Conservation (phyloP, 64 coral and sea anemone genomes). For the Montipora cactus region DNA sequence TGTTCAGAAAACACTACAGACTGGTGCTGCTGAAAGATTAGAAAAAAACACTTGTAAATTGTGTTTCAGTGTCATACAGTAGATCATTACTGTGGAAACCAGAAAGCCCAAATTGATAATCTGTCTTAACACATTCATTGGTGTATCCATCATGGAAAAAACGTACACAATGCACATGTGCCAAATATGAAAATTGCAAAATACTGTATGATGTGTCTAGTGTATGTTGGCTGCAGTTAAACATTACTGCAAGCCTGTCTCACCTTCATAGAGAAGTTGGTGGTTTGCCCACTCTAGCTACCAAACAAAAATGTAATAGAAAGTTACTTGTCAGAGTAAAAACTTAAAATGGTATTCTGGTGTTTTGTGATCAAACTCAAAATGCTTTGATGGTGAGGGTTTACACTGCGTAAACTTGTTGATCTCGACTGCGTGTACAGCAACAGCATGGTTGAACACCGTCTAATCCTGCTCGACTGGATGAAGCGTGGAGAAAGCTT, state of each 20-base stretch:
- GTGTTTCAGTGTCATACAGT: no score
- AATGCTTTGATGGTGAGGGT: not conserved
- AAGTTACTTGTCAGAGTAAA: not conserved
- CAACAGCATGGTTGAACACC: not conserved
- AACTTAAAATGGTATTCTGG: not conserved
- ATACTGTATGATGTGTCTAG: not conserved
- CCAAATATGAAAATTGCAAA: not conserved
- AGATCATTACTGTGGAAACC: no score
- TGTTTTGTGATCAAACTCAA: not conserved
- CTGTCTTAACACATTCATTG: no score
- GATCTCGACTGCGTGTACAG: not conserved
- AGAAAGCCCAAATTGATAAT: no score
- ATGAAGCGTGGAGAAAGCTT: not conserved
- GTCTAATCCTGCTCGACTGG: not conserved
- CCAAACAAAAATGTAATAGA: conserved; percentile 39
- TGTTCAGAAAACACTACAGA: no score
- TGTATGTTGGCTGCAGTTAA: not conserved
- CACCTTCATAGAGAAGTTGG: conserved; percentile 32
- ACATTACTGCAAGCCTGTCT: not conserved
- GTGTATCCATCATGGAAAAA: no score
- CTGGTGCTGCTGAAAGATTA: no score
- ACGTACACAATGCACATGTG: no score
- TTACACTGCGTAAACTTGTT: not conserved
- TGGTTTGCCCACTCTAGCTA: conserved; percentile 14
- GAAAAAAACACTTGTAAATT: no score